Percentiles rank a stretch among this genome's conserved stretches.
phyloP scores from a whole-genome alignment of 1,140 invertebrate species.

The Heliconius nattereri region DNA sequence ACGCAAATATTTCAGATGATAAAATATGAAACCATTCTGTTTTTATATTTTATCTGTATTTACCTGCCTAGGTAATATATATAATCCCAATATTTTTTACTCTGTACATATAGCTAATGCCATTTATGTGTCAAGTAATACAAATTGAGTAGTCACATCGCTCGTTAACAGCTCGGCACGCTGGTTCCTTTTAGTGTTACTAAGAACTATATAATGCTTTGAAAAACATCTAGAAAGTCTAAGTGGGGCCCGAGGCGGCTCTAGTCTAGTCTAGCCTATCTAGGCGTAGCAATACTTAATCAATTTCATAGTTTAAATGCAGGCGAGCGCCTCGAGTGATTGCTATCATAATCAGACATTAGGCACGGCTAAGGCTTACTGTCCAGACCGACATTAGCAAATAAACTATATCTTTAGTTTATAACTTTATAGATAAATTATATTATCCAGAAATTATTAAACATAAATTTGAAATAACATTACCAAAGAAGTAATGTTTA shows the following conservation, averaged over 20 bases:
- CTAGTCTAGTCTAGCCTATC: slow-evolving; percentile 2
- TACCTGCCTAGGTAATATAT: too few relatives aligned
- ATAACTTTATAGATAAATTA: background rate
- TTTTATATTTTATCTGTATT: too few relatives aligned
- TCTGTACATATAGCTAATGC: background rate
- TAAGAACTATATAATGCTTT: background rate
- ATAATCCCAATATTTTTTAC: too few relatives aligned
- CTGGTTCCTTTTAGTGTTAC: slow-evolving; percentile 8
- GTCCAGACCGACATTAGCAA: background rate
- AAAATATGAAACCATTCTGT: background rate
- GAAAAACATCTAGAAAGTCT: slow-evolving; percentile 24
- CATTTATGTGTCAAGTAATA: background rate
- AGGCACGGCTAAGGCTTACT: slow-evolving; percentile 26
- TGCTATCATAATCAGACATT: slow-evolving; percentile 37
- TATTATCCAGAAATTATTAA: too few relatives aligned
- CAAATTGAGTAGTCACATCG: background rate
- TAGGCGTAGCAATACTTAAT: slow-evolving; percentile 30
- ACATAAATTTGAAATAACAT: too few relatives aligned
- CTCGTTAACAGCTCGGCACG: background rate
- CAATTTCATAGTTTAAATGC: slow-evolving; percentile 39
- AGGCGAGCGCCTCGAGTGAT: slow-evolving; percentile 32
- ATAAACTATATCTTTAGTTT: slow-evolving; percentile 2
- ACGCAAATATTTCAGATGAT: background rate
- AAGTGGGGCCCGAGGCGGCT: slow-evolving; percentile 31
- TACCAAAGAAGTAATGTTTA: too few relatives aligned